Percentiles rank a stretch among this genome's conserved stretches.
Evolutionary conservation across 2,113 vertebrate species (phyloP).

Genomic region (Ginglymostoma cirratum): DNA sequence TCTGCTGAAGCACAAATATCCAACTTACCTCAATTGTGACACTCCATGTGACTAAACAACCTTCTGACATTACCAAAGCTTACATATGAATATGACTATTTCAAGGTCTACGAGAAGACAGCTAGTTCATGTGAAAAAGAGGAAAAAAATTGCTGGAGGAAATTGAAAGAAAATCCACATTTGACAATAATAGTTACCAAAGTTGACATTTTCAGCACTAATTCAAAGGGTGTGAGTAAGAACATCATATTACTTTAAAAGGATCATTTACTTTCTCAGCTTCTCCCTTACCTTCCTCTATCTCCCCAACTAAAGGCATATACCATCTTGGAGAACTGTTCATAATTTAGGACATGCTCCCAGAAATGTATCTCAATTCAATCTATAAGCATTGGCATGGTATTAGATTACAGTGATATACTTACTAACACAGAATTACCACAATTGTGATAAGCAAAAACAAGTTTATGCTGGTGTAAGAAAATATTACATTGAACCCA

Average conservation of each 20-base stretch:
- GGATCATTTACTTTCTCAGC: not conserved
- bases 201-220: not conserved
- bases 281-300: not conserved
- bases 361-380: not conserved
- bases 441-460: not conserved
- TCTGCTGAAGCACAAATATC: not conserved
- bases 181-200: not conserved
- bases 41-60: not conserved
- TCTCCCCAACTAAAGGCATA: not conserved
- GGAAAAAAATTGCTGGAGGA: not conserved
- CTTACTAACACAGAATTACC: not conserved
- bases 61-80: not conserved
- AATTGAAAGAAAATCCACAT: not conserved
- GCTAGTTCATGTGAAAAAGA: not conserved
- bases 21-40: not conserved
- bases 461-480: not conserved
- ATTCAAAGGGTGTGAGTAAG: not conserved
- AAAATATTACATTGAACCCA: conserved; percentile 7
- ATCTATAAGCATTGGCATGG: not conserved
- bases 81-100: not conserved
- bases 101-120: not conserved
- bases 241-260: not conserved
- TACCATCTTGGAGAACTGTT: not conserved
- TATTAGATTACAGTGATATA: not conserved
- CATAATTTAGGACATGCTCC: not conserved